Conservation (phyloP, 2,113 vertebrate species). For the Actenoides lindsayi region DNA sequence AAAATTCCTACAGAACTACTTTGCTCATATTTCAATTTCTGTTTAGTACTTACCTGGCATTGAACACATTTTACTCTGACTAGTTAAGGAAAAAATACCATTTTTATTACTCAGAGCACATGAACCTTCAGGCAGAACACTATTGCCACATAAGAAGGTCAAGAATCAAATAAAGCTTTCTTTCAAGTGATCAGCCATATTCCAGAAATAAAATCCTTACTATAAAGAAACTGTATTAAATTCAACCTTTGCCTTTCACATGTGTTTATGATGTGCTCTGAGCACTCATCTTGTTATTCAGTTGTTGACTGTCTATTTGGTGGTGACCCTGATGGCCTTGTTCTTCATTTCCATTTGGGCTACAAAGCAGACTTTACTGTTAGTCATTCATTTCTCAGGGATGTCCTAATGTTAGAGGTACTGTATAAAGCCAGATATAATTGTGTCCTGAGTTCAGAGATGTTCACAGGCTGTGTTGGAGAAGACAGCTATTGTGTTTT, state of each 20-base stretch:
- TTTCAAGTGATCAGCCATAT: not conserved
- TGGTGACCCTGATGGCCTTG: not conserved
- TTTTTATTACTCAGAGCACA: not conserved
- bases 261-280: not conserved
- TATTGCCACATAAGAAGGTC: not conserved
- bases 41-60: not conserved
- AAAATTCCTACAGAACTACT: not conserved
- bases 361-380: not conserved
- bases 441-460: not conserved
- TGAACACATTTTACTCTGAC: not conserved
- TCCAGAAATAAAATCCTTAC: not conserved
- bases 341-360: not conserved
- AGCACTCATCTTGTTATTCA: not conserved
- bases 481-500: not conserved
- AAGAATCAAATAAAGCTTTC: not conserved
- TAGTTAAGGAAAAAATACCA: not conserved
- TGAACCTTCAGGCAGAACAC: not conserved
- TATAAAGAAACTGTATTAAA: not conserved
- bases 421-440: not conserved
- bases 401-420: not conserved
- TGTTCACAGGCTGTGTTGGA: not conserved
- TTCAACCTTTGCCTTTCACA: not conserved
- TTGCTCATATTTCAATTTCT: not conserved
- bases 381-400: not conserved
- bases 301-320: not conserved